Percentiles rank a stretch among this genome's conserved stretches.
These are phyloP conservation scores for Ellobius talpinus DNA, from an alignment of 2,113 vertebrate genomes.

Conservation along the genomic window DNA sequence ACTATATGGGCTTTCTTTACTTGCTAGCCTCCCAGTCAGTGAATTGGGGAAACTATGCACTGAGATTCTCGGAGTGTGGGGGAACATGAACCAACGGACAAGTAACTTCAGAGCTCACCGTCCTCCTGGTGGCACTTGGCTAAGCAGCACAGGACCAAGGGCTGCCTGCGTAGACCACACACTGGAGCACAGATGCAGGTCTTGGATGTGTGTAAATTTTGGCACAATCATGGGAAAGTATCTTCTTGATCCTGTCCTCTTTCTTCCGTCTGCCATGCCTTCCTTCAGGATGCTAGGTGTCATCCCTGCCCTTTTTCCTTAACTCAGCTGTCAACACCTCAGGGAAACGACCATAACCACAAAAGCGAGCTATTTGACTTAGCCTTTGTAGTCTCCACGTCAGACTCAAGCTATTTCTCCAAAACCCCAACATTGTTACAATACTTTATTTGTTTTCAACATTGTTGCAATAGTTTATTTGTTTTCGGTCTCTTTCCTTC, in stretches of 20 bases:
- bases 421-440: not conserved
- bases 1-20: not conserved
- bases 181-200: not conserved
- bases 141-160: not conserved
- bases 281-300: not conserved
- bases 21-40: not conserved
- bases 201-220: not conserved
- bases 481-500: not conserved
- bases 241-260: too few species aligned
- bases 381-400: not conserved
- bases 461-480: not conserved
- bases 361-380: not conserved
- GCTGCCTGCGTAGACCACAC: accelerated
- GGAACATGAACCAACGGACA: not conserved
- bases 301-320: not conserved
- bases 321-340: not conserved
- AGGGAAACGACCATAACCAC: not conserved
- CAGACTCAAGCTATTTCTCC: not conserved
- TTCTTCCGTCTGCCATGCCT: too few species aligned
- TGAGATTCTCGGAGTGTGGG: not conserved
- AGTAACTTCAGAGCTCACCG: not conserved
- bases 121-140: not conserved
- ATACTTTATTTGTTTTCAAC: not conserved
- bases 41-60: not conserved
- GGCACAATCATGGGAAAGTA: not conserved